Evolutionary conservation across 2,888 invertebrate species (phyloP).

Genomic region (Cylindroiulus punctatus): DNA sequence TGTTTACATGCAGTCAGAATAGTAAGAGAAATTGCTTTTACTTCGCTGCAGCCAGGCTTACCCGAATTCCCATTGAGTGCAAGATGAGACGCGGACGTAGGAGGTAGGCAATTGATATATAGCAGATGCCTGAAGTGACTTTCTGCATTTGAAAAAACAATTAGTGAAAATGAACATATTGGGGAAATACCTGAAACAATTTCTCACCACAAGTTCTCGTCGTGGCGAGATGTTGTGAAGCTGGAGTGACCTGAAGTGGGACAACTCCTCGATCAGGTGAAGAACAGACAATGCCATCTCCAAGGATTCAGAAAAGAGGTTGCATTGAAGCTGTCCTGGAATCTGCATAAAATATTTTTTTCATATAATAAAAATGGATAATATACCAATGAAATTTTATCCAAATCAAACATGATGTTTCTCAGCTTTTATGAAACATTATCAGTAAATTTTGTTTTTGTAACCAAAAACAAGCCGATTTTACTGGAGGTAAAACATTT

Average conservation of each 20-base stretch:
- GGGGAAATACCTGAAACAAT: background rate
- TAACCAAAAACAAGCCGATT: too few species aligned
- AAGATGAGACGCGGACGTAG: conserved; percentile 64
- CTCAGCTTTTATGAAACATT: too few species aligned
- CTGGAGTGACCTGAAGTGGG: conserved; percentile 5
- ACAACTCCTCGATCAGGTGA: conserved; percentile 46
- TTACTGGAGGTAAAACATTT: background rate
- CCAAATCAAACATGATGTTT: too few species aligned
- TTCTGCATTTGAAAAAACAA: conserved; percentile 51
- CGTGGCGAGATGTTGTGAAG: conserved; percentile 6
- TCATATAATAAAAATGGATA: background rate
- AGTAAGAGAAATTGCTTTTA: background rate
- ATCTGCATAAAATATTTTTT: background rate
- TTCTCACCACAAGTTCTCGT: conserved; percentile 45
- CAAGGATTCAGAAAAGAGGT: background rate
- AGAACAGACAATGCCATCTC: conserved; percentile 40
- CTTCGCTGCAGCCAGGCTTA: background rate
- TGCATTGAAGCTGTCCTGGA: conserved; percentile 2
- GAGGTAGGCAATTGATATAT: conserved; percentile 60
- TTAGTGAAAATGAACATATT: background rate
- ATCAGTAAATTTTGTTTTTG: too few species aligned
- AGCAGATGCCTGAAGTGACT: conserved; percentile 58
- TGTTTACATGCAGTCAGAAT: background rate
- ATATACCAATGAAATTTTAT: too few species aligned
- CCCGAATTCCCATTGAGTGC: conserved; percentile 11